Base-by-base conservation (phyloP, 2,797 vertebrate genomes). In the Centroberyx gerrardi region DNA sequence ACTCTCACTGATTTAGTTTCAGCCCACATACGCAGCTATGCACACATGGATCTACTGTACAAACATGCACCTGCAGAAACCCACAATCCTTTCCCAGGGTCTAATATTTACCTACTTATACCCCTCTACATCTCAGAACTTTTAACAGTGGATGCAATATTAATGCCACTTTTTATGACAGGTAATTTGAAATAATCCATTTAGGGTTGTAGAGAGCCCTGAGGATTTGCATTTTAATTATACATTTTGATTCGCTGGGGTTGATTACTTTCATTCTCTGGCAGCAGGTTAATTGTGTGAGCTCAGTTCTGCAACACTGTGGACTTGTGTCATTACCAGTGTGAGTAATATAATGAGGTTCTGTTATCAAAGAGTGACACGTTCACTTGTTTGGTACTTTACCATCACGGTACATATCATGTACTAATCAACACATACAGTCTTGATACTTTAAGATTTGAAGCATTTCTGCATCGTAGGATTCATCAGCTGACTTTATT, bases 161-260 rank as follows among this genome's bases (percentile, higher is more conserved):
- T 86, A 83, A 87, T 85, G 68, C 52, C 59, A 80, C 68, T 78
- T 75, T 87, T 86, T 82, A 86, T 82, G 81, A 86, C 86, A 82
- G 81, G 86, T 89, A 81, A 91, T 90, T 92, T 81, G 66, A 86
- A 85, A 90, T 86, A 88, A 89, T 90, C 85, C 73, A 81, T 88
- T 91, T 82, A 80, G 82, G 85, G 66, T 62, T 76, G 31, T 52
- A 52, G 74, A 87, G 77, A 77, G 68, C 81, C 78, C 71, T 9
- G 71, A 86, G 83, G 80, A 93, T 92, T 93, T 90, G 88, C 90
- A 92, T 92, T 93, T 93, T 92, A 92, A 92, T 92, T 90, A 89
- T 87, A 87, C 69, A 75, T 82, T 90, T 88, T 88, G 90, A 92
- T 91, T 93, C 38, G 53, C 87, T 14, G 77, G 68, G 76, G 68